Evolutionary conservation across 2,797 vertebrate genomes (phyloP).

Genomic region (Mus caroli): DNA sequence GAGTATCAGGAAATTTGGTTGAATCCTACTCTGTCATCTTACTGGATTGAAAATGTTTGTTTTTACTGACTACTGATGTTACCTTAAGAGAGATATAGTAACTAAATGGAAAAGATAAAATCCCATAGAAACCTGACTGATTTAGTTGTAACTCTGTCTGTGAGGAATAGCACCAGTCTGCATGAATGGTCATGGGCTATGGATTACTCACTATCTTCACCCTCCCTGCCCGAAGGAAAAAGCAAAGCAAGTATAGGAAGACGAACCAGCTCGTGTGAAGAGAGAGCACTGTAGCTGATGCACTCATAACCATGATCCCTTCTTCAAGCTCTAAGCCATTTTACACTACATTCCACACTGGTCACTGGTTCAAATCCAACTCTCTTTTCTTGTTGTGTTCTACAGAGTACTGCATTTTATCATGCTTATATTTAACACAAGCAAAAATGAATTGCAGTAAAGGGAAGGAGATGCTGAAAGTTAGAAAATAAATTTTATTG

Average conservation of each 20-base stretch:
- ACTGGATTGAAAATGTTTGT: constrained; percentile 27
- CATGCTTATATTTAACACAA: constrained; percentile 16
- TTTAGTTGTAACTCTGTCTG: background rate
- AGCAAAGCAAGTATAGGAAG: background rate
- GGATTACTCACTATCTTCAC: background rate
- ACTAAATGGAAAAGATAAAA: constrained; percentile 35
- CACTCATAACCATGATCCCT: background rate
- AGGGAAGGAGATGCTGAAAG: background rate
- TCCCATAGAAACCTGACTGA: background rate
- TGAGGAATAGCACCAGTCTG: background rate
- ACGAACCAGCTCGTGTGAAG: background rate
- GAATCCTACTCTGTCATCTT: background rate
- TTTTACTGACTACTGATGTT: constrained; percentile 39
- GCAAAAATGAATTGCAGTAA: background rate
- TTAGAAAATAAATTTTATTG: background rate
- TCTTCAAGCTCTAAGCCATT: background rate
- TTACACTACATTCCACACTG: no score
- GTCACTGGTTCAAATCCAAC: background rate
- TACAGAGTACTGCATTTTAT: background rate
- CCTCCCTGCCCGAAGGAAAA: background rate
- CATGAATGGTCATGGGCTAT: background rate
- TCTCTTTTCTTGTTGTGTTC: background rate
- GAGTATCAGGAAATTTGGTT: background rate
- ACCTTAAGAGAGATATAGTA: background rate
- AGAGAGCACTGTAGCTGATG: background rate